Evolutionary conservation across 1,140 invertebrate genomes (phyloP).

Genomic region (Orussus abietinus): DNA sequence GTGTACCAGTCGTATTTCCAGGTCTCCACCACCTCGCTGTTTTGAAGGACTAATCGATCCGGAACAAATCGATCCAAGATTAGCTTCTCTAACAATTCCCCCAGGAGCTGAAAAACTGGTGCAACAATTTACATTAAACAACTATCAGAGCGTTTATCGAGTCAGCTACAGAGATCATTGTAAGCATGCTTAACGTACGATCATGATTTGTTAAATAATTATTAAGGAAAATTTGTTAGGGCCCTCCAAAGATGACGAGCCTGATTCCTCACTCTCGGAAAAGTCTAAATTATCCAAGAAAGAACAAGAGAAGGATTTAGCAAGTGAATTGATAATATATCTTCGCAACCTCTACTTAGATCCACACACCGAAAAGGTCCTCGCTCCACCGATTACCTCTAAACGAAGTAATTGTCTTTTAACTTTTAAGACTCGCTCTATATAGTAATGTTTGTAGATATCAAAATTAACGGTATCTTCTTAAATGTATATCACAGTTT

Average conservation of each 20-base stretch:
- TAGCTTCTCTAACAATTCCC: conserved; percentile 19
- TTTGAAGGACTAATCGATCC: conserved; percentile 22
- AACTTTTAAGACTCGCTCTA: too few relatives aligned
- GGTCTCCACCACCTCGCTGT: too few relatives aligned
- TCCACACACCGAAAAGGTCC: conserved; percentile 25
- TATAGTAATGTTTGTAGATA: too few relatives aligned
- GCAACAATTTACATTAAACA: conserved; percentile 23
- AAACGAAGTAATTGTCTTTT: conserved; percentile 36
- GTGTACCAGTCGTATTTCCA: too few relatives aligned
- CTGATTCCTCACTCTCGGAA: too few relatives aligned
- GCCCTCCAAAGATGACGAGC: too few relatives aligned
- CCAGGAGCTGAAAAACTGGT: conserved; percentile 20
- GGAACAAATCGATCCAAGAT: conserved; percentile 24
- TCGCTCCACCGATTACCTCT: conserved; percentile 27
- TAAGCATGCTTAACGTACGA: conserved; percentile 6
- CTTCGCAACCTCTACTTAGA: conserved; percentile 28
- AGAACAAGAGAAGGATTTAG: conserved; percentile 19
- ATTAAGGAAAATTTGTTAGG: too few relatives aligned
- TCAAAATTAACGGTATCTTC: too few relatives aligned
- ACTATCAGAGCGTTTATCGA: conserved; percentile 23
- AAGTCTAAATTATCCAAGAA: too few relatives aligned
- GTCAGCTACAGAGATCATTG: conserved; percentile 19
- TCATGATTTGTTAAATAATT: neutral
- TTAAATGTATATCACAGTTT: too few relatives aligned
- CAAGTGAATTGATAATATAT: conserved; percentile 25